Evolutionary conservation across 2,113 vertebrate genomes (phyloP).

Genomic region (Damaliscus lunatus): DNA sequence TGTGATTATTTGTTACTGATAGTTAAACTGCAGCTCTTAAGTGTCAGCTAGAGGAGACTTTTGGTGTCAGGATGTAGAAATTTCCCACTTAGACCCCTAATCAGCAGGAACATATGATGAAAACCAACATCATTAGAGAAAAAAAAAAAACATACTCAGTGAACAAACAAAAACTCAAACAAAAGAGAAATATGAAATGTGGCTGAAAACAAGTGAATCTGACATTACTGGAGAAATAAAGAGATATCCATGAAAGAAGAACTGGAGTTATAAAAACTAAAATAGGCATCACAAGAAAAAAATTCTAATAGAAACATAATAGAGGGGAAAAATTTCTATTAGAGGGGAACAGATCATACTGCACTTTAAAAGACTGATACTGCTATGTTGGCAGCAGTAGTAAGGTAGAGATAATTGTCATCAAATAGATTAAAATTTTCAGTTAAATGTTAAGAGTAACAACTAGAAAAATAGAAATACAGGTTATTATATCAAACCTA

Average conservation of each 20-base stretch:
- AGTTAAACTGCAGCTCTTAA: background rate
- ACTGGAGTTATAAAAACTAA: background rate
- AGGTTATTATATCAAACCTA: background rate
- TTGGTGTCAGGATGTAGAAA: background rate
- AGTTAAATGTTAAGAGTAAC: background rate
- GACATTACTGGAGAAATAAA: background rate
- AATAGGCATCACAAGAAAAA: background rate
- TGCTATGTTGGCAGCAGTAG: fast-evolving
- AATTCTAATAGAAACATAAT: too few relatives aligned
- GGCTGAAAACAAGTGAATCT: background rate
- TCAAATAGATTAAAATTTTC: background rate
- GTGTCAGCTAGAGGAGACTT: background rate
- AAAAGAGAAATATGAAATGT: background rate
- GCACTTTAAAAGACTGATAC: background rate
- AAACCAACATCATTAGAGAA: too few relatives aligned
- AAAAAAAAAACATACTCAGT: background rate
- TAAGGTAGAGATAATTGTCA: background rate
- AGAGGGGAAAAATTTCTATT: too few relatives aligned
- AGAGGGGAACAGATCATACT: background rate
- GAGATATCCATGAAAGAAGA: too few relatives aligned
- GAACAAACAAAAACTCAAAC: background rate
- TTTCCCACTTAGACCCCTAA: too few relatives aligned
- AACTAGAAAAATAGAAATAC: background rate
- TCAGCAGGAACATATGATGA: background rate
- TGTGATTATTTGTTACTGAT: background rate